phyloP scores from a whole-genome alignment of 2,888 invertebrate species.

The Seira sanloemensis region DNA sequence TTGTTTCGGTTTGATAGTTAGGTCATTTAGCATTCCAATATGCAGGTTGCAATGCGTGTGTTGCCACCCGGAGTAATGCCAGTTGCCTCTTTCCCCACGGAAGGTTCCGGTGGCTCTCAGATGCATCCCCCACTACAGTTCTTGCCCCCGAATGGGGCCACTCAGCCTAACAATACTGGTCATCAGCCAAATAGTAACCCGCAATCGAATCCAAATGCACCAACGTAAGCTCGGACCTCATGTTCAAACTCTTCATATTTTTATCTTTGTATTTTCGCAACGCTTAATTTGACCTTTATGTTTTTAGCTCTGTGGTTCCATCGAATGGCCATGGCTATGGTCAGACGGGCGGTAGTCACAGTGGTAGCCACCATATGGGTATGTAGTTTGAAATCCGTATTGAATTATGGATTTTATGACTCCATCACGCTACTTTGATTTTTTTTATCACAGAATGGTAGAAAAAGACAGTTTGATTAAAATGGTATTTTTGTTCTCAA shows the following conservation, averaged over 20 bases:
- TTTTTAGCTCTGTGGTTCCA: constrained; percentile 64
- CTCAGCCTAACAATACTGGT: constrained; percentile 66
- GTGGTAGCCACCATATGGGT: constrained; percentile 48
- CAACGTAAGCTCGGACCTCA: constrained; percentile 66
- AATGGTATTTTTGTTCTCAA: too few relatives aligned
- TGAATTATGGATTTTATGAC: too few relatives aligned
- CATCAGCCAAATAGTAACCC: constrained; percentile 67
- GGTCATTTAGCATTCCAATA: background rate
- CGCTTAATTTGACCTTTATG: background rate
- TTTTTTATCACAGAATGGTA: too few relatives aligned
- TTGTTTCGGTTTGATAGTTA: background rate
- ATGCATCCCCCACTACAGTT: constrained; percentile 70
- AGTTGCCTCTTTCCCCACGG: constrained; percentile 60
- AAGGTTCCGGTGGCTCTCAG: constrained; percentile 67
- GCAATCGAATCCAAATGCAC: constrained; percentile 65
- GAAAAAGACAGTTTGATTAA: too few relatives aligned
- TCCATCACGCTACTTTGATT: too few relatives aligned
- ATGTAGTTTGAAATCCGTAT: too few relatives aligned
- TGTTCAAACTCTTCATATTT: background rate
- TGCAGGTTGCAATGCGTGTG: constrained; percentile 57
- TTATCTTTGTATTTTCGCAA: background rate
- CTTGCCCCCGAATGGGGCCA: constrained; percentile 66
- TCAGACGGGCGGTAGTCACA: constrained; percentile 65
- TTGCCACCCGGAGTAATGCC: constrained; percentile 65
- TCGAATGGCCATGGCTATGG: constrained; percentile 71